Evolutionary conservation across 2,113 vertebrate species (phyloP).

Genomic region (Perognathus longimembris): DNA sequence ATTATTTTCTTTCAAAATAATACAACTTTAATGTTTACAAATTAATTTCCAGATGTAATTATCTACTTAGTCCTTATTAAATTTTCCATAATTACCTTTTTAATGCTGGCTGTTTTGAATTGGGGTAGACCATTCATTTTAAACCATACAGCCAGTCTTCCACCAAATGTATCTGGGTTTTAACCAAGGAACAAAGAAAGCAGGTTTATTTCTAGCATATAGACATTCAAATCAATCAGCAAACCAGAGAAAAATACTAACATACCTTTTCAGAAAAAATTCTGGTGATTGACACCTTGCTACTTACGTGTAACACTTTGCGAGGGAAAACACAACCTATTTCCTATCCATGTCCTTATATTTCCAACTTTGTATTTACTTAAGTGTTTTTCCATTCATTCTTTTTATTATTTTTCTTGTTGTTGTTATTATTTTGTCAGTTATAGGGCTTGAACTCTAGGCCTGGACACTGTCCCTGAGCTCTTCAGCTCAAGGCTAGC

Average conservation of each 20-base stretch:
- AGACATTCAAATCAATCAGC: constrained; percentile 6
- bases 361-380: not conserved
- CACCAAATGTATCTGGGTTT: not conserved
- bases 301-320: not conserved
- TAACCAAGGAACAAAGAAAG: not conserved
- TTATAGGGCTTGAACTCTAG: too few relatives aligned
- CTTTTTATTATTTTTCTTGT: too few relatives aligned
- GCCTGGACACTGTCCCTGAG: too few relatives aligned
- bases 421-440: too few relatives aligned
- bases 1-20: not conserved
- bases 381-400: not conserved
- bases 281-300: not conserved
- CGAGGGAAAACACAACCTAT: not conserved
- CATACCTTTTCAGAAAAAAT: not conserved
- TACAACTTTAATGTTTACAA: constrained; percentile 10
- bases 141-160: not conserved
- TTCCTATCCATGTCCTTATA: not conserved
- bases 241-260: not conserved
- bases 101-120: not conserved
- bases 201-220: not conserved
- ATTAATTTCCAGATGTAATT: not conserved
- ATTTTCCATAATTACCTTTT: not conserved
- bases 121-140: not conserved
- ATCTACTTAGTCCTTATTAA: not conserved
- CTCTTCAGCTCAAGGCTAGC: too few relatives aligned